phyloP scores from a whole-genome alignment of 1,140 invertebrate species.

The Mercenaria mercenaria region DNA sequence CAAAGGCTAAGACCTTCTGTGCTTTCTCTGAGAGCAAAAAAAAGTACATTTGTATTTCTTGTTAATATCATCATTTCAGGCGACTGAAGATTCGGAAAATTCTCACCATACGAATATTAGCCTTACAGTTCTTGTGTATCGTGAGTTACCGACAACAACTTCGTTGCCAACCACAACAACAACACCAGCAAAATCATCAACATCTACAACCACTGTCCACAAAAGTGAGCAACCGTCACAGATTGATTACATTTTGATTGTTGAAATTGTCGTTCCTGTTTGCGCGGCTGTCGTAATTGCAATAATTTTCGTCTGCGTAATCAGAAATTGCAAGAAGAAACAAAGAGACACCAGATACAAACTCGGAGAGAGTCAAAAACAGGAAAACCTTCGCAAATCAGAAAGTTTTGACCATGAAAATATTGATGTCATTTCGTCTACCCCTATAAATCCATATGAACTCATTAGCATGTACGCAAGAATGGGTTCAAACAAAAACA shows the following conservation, averaged over 20 bases:
- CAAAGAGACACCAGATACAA: constrained; percentile 5
- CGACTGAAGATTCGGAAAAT: background rate
- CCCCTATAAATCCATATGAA: constrained; percentile 24
- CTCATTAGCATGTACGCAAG: background rate
- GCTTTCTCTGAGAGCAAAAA: too few species aligned
- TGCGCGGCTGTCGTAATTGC: background rate
- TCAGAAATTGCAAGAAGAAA: background rate
- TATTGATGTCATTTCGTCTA: constrained; percentile 11
- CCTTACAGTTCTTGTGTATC: constrained; percentile 7
- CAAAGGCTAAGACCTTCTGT: too few species aligned
- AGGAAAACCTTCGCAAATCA: background rate
- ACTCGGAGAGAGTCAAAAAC: background rate
- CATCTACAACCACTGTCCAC: background rate
- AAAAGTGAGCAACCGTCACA: background rate
- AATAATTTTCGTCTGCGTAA: background rate
- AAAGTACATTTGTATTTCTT: too few species aligned
- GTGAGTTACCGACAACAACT: background rate
- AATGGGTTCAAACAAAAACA: background rate
- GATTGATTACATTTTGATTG: background rate
- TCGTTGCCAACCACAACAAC: background rate
- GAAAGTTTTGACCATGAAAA: background rate
- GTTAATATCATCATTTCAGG: too few species aligned
- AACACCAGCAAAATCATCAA: background rate
- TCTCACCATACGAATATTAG: background rate
- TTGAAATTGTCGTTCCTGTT: constrained; percentile 21